A percentile compares a stretch with the other conserved stretches of the same genome.
These are phyloP conservation scores for Ylistrum balloti DNA, from an alignment of 1,140 invertebrate species.

Conservation along the genomic window DNA sequence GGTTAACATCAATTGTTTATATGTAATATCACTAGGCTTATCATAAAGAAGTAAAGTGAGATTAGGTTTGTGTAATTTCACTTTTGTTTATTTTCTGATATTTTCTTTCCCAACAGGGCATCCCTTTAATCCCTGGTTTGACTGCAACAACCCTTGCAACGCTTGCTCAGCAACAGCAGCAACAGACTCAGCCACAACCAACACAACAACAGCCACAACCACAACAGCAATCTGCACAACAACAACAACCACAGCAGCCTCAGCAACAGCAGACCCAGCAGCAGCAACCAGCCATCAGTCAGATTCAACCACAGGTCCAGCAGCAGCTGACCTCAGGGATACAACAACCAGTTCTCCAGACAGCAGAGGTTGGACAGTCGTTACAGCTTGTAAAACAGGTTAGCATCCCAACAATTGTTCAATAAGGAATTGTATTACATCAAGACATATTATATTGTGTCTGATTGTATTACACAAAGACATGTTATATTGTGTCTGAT, in stretches of 20 bases:
- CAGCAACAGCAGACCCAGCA: constrained; percentile 31
- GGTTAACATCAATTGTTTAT: no score
- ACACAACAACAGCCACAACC: constrained; percentile 48
- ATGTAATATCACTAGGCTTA: no score
- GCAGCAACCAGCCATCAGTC: constrained; percentile 66
- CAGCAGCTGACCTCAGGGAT: background rate
- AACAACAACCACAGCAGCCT: constrained; percentile 54
- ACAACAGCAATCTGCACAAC: constrained; percentile 81
- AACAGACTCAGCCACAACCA: constrained; percentile 48
- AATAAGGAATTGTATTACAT: no score
- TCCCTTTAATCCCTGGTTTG: constrained; percentile 58
- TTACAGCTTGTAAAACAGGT: background rate
- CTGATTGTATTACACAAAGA: no score
- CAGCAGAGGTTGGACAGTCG: background rate
- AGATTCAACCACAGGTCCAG: background rate
- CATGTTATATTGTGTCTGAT: no score
- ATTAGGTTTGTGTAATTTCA: no score
- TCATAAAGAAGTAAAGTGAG: no score
- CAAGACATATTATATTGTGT: no score
- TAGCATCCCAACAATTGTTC: no score
- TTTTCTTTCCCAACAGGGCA: constrained; percentile 55
- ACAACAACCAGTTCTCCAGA: background rate
- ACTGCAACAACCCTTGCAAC: constrained; percentile 63
- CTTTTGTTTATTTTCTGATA: no score
- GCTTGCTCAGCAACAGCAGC: constrained; percentile 57